Evolutionary conservation across 2,888 invertebrate genomes (phyloP), one percentile per base, ranked within the genome.

Genomic region (Mesorhabditis spiculigera): DNA sequence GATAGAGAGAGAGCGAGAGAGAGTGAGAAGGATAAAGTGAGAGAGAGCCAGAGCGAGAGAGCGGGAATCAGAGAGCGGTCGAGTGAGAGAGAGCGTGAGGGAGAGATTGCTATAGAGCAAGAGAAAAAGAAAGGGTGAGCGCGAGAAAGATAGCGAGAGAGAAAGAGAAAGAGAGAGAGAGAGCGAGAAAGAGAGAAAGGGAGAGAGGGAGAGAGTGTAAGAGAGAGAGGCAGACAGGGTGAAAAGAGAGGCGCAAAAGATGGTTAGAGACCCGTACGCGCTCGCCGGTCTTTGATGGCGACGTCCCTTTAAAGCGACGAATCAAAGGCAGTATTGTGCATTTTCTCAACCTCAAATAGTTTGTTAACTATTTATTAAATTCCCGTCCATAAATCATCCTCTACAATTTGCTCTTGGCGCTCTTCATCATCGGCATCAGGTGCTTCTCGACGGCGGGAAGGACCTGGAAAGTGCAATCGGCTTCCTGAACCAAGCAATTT

Each of bases 401-500:
- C n/a, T 50, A 72, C n/a, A 72, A 43, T 62, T 62, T 69, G 4
- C 67, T 43, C 4, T 63, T 43, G 5, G 67, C 62, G 43, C 71
- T 72, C 5, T 67, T 28, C 69, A 75, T 64, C 61, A 75, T 66
- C 6, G 73, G 73, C 1, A 67, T 67, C 58, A 73, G 58, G 64
- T 75, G 66, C 64, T 73, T 75, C 58, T 68, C 66, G 68, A 72
- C 71, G 0, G 71, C 70, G 4, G 66, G 68, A 10, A 68, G 70
- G 6, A 76, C 74, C 67, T 70, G n/a, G 41, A 69, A 28, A 41
- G 4, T 5, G 8, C 6, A 8, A 41, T 61, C 42, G 63, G 68
- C 10, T 68, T 66, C 13, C 28, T 28, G 28, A 28, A 28, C 28
- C 28, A 28, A 28, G 28, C 1, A 28, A 28, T 28, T 28, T 28